Percentiles rank a stretch among this genome's conserved stretches.
phyloP scores from a whole-genome alignment of 2,113 vertebrate species.

The Daubentonia madagascariensis region DNA sequence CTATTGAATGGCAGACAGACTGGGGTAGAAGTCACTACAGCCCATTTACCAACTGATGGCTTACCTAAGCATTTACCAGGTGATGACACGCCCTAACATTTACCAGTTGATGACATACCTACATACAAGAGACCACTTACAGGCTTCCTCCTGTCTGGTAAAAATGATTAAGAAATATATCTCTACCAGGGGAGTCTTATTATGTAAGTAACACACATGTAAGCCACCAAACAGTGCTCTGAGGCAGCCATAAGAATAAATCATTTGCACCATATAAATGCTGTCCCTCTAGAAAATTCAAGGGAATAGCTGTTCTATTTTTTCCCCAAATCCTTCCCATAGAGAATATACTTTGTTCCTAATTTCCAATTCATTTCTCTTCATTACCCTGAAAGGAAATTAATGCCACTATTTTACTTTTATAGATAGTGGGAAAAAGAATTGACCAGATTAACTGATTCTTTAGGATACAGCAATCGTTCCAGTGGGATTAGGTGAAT shows the following conservation, averaged over 20 bases:
- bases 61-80: background rate
- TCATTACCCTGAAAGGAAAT: conserved; percentile 22
- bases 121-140: background rate
- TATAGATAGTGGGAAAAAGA: background rate
- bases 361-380: conserved; percentile 39
- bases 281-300: background rate
- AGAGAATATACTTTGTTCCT: conserved; percentile 16
- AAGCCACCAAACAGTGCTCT: background rate
- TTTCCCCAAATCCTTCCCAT: background rate
- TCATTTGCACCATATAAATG: background rate
- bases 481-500: background rate
- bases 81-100: background rate
- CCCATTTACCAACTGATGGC: background rate
- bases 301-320: background rate
- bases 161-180: background rate
- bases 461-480: background rate
- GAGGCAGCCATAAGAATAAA: background rate
- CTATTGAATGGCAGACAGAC: background rate
- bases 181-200: background rate
- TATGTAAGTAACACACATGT: background rate
- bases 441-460: background rate
- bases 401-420: conserved; percentile 16
- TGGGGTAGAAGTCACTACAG: background rate
- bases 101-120: background rate
- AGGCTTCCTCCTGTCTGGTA: background rate